Percentiles rank a stretch among this genome's conserved stretches.
Conservation (phyloP, 1,140 invertebrate species). For the Saxidomus purpurata region DNA sequence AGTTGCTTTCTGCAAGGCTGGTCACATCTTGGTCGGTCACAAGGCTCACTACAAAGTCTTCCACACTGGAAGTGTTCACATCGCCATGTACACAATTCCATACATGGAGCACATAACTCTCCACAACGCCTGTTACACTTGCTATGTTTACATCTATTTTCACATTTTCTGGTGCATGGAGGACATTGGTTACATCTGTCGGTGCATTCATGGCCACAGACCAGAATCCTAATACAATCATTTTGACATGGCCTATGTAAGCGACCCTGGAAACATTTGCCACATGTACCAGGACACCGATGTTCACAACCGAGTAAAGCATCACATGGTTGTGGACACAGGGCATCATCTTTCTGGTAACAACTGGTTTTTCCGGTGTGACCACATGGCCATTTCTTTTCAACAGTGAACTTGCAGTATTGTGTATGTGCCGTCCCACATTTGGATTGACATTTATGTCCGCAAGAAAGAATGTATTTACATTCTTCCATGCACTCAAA, state of each 20-base stretch:
- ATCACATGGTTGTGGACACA: slow-evolving; percentile 66
- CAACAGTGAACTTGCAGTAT: slow-evolving; percentile 63
- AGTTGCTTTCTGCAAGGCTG: slow-evolving; percentile 73
- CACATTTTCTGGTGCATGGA: slow-evolving; percentile 89
- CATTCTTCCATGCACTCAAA: slow-evolving; percentile 70
- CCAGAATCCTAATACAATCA: slow-evolving; percentile 81
- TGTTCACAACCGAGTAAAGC: slow-evolving; percentile 77
- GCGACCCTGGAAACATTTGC: slow-evolving; percentile 88
- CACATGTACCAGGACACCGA: slow-evolving; percentile 78
- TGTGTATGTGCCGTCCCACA: slow-evolving; percentile 89
- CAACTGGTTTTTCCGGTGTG: slow-evolving; percentile 80
- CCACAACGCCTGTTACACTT: slow-evolving; percentile 89
- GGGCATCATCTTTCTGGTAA: slow-evolving; percentile 70
- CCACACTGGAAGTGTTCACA: slow-evolving; percentile 89
- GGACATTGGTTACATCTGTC: slow-evolving; percentile 87
- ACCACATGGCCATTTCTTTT: slow-evolving; percentile 82
- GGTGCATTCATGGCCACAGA: slow-evolving; percentile 85
- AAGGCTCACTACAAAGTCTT: slow-evolving; percentile 88
- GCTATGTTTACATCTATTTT: slow-evolving; percentile 88
- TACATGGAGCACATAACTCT: slow-evolving; percentile 88
- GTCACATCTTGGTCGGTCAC: slow-evolving; percentile 82
- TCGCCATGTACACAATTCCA: slow-evolving; percentile 86
- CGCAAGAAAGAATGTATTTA: slow-evolving; percentile 84
- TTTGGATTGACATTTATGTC: slow-evolving; percentile 89
- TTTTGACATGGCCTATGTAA: slow-evolving; percentile 87